phyloP scores from a whole-genome alignment of 2,888 invertebrate genomes.

The Oxystoma pomonae region DNA sequence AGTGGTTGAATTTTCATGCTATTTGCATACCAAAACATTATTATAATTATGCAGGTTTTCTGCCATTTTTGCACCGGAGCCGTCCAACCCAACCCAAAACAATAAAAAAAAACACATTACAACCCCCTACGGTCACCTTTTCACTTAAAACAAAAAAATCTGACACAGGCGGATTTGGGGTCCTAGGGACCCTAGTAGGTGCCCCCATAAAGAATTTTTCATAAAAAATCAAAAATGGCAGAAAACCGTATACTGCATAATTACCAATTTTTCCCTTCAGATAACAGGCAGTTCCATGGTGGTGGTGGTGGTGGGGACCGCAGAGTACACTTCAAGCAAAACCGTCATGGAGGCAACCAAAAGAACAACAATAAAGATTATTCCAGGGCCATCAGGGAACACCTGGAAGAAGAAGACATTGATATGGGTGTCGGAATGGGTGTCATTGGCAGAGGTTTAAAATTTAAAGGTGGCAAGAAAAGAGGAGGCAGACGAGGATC shows the following conservation, averaged over 20 bases:
- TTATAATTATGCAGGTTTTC: too few relatives aligned
- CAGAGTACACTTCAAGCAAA: constrained; percentile 56
- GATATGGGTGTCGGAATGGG: constrained; percentile 51
- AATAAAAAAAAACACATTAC: background rate
- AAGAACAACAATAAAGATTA: constrained; percentile 45
- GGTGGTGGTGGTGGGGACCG: constrained; percentile 29
- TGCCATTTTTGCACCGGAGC: too few relatives aligned
- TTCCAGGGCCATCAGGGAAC: constrained; percentile 47
- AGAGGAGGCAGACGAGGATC: constrained; percentile 46
- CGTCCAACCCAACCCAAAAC: too few relatives aligned
- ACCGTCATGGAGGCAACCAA: constrained; percentile 35
- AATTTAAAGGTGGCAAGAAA: constrained; percentile 21
- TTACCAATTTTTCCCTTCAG: background rate
- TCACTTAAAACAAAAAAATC: too few relatives aligned
- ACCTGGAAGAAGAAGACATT: constrained; percentile 60
- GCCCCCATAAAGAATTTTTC: too few relatives aligned
- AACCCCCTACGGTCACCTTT: too few relatives aligned
- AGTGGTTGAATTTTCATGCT: too few relatives aligned
- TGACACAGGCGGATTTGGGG: too few relatives aligned
- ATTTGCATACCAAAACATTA: too few relatives aligned
- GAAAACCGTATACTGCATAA: background rate
- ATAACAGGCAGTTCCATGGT: background rate
- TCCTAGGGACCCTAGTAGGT: too few relatives aligned
- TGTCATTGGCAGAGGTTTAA: constrained; percentile 11
- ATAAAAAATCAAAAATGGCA: too few relatives aligned